These are phyloP conservation scores for Neopelma chrysocephalum DNA, from an alignment of 2,797 vertebrate species.

Conservation along the genomic window DNA sequence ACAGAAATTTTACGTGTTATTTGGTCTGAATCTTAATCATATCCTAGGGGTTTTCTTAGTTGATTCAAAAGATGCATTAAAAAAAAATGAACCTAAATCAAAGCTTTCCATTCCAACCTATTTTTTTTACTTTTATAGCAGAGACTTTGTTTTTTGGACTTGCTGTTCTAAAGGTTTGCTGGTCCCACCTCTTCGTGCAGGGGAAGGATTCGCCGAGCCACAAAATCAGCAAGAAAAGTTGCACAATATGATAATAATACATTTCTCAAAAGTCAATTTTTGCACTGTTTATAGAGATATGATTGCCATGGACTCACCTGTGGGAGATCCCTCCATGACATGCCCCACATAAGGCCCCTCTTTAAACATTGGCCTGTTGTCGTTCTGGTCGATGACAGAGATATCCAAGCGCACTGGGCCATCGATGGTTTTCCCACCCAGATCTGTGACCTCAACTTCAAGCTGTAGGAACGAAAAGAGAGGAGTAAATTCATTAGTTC, in stretches of 20 bases:
- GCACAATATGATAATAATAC: accelerated
- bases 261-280: not conserved
- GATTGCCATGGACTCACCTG: constrained; percentile 76
- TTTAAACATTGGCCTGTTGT: constrained; percentile 93
- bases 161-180: not conserved
- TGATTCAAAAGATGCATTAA: not conserved
- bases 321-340: constrained; percentile 94
- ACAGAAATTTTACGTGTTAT: not conserved
- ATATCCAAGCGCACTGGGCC: constrained; percentile 84
- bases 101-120: not conserved
- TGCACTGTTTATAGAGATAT: accelerated
- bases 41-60: accelerated
- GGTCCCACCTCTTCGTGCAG: accelerated
- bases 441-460: constrained; percentile 82
- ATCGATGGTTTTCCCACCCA: constrained; percentile 83
- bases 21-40: not conserved
- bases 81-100: not conserved
- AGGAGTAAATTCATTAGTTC: not conserved
- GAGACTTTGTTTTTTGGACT: not conserved
- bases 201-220: not conserved
- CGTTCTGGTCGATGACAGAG: constrained; percentile 93
- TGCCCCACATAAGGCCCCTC: constrained; percentile 90
- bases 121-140: not conserved
- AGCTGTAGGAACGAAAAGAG: constrained; percentile 69
- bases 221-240: not conserved